phyloP scores from a whole-genome alignment of 2,888 invertebrate species.

The Chalcosyrphus nemorum region DNA sequence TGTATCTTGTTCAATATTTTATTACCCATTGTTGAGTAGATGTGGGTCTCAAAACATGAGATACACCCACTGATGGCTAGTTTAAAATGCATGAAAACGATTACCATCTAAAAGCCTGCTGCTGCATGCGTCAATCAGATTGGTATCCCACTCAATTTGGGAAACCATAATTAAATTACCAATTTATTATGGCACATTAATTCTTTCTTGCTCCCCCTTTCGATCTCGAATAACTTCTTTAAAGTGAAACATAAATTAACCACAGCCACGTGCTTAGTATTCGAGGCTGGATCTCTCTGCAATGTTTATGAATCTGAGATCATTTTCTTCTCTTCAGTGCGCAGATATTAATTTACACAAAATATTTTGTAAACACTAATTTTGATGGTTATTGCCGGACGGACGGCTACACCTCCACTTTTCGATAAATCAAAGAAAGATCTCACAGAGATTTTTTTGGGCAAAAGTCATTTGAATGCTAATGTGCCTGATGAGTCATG shows the following conservation, averaged over 20 bases:
- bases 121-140: constrained; percentile 19
- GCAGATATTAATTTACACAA: constrained; percentile 15
- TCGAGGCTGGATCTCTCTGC: neutral
- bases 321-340: constrained; percentile 3
- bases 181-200: constrained; percentile 35
- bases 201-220: neutral
- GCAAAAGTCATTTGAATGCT: constrained; percentile 7
- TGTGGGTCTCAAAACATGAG: constrained; percentile 37
- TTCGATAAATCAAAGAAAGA: constrained; percentile 28
- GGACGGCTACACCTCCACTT: constrained; percentile 20
- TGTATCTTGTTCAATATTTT: constrained; percentile 8
- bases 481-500: constrained; percentile 6
- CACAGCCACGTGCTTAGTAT: constrained; percentile 14
- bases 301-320: constrained; percentile 23
- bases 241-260: constrained; percentile 10
- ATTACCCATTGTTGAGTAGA: constrained; percentile 12
- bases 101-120: neutral
- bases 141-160: constrained; percentile 22
- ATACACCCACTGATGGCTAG: constrained; percentile 13
- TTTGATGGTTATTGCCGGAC: constrained; percentile 17
- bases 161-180: constrained; percentile 26
- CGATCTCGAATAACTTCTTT: constrained; percentile 7
- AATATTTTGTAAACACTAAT: constrained; percentile 41
- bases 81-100: constrained; percentile 32
- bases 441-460: constrained; percentile 14